Conservation (phyloP, 2,113 vertebrate species). For the Trematomus loennbergii region DNA sequence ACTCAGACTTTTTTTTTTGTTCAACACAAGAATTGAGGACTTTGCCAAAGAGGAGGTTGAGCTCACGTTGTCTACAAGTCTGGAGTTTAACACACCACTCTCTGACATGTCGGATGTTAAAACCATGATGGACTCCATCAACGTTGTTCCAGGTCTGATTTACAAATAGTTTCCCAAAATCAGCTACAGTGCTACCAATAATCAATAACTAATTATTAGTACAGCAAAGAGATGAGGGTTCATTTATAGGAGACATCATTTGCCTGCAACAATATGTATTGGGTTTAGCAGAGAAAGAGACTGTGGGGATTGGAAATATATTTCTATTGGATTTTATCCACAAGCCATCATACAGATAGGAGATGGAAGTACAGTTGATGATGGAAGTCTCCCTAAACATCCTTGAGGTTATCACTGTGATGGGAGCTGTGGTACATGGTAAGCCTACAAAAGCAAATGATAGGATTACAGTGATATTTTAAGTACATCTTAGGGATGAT, state of each 20-base stretch:
- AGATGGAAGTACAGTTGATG: neutral
- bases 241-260: neutral
- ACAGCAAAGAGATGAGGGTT: neutral
- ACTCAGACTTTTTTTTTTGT: neutral
- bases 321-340: too few relatives aligned
- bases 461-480: neutral
- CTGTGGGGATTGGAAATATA: too few relatives aligned
- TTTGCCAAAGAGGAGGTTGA: constrained; percentile 87
- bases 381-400: constrained; percentile 6
- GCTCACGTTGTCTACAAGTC: constrained; percentile 82
- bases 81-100: constrained; percentile 86
- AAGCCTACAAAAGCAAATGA: neutral
- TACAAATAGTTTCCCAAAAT: neutral
- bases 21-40: constrained; percentile 84
- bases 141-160: constrained; percentile 88
- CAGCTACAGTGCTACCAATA: neutral
- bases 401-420: too few relatives aligned
- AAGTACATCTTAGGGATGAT: neutral
- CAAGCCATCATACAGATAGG: too few relatives aligned
- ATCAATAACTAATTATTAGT: neutral
- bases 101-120: constrained; percentile 91
- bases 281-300: too few relatives aligned
- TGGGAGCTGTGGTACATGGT: neutral
- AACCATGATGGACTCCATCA: constrained; percentile 92
- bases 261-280: too few relatives aligned